Evolutionary conservation across 2,113 vertebrate species (phyloP).

Genomic region (Actinemys pallida): DNA sequence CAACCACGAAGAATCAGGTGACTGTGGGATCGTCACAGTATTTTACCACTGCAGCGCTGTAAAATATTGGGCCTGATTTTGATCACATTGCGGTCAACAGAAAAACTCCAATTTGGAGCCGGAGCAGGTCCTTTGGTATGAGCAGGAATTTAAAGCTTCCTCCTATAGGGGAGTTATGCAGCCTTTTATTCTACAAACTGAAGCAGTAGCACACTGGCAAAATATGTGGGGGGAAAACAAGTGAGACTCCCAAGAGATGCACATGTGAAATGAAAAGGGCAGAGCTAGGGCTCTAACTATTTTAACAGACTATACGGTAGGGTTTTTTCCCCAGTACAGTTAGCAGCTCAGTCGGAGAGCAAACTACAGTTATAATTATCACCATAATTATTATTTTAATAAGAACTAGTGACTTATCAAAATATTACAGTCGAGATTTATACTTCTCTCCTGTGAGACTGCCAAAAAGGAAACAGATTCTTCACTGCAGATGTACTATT

Average conservation of each 20-base stretch:
- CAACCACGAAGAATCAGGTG: not conserved
- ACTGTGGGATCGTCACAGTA: not conserved
- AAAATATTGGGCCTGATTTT: not conserved
- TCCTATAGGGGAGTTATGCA: not conserved
- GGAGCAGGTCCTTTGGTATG: not conserved
- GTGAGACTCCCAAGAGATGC: not conserved
- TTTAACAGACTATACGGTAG: slow-evolving; percentile 10
- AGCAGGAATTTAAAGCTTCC: rapidly evolving
- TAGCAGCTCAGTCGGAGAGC: slow-evolving; percentile 64
- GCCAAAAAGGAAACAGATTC: not conserved
- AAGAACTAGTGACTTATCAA: slow-evolving; percentile 74
- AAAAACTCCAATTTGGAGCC: rapidly evolving
- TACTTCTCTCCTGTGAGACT: slow-evolving; percentile 17
- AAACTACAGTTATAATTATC: slow-evolving; percentile 69
- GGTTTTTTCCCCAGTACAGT: slow-evolving; percentile 32
- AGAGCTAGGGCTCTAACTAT: not conserved
- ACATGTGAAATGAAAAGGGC: not conserved
- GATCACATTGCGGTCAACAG: not conserved
- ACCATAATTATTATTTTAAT: slow-evolving; percentile 79
- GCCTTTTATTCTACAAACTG: rapidly evolving
- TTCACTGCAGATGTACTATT: not conserved
- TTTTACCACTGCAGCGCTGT: not conserved
- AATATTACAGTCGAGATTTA: slow-evolving; percentile 49
- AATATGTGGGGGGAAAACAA: not conserved
- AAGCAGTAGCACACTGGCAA: not conserved